Base-by-base conservation (phyloP, 2,888 invertebrate genomes). In the Drosophila niveifrons region DNA sequence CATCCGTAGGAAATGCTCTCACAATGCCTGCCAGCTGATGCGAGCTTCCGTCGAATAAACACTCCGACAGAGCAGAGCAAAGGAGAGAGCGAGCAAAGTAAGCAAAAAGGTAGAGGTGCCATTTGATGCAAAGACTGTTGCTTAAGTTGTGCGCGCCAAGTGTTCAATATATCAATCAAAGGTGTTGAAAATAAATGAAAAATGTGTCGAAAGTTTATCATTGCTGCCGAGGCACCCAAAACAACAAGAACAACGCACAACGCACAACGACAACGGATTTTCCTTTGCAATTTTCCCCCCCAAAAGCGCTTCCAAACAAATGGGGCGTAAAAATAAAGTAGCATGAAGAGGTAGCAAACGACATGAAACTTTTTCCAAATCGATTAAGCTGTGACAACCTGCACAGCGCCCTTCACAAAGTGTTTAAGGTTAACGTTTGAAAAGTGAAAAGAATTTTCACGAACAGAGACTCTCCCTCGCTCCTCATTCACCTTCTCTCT, bases 171-270 rank as follows among this genome's bases (percentile, higher is more conserved):
- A 89, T 89, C 89, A 89, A 89, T 90, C 90, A 89, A 90, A 89
- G 89, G 89, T 89, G 89, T 86, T 89, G 86, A 84, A 90, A 89
- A 88, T 89, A 89, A 90, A 90, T 90, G 90, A 88, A 90, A 89
- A 89, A 89, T 84, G 89, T 90, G 89, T 89, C 89, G 86, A 90
- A 89, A 90, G 90, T 86, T 89, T 90, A 84, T 89, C 90, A 89
- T 82, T 78, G 73, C 67, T 63, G 70, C 55, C 39, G 68, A 23
- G 63, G 57, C 50, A 58, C 36, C 36, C 75, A 78, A 39, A 55
- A 8, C 62, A 46, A 7, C 47, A 53, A 34, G 48, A 23, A 34
- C 61, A 68, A 36, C 63, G 46, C 59, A 47, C 63, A 47, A 43
- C 31, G 31, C 31, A 36, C 51, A 62, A 50, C 63, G 48, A 48